Conservation (phyloP, 1,140 invertebrate genomes). For the Calephelis virginiensis region DNA sequence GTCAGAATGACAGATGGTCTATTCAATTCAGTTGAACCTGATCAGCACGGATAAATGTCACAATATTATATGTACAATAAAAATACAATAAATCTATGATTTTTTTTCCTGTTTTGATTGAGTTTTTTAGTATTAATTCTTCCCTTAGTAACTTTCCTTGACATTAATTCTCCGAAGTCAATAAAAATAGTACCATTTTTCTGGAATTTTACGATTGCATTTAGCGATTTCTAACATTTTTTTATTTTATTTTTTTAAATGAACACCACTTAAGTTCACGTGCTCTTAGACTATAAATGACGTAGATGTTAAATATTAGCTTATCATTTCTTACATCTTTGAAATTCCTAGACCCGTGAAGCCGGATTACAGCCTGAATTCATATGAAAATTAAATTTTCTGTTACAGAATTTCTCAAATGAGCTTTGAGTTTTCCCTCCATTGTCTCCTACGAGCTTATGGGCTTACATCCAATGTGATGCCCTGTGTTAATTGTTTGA, state of each 20-base stretch:
- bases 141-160: too few species aligned
- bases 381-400: slow-evolving; percentile 74
- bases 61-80: too few species aligned
- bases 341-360: slow-evolving; percentile 49
- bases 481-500: slow-evolving; percentile 71
- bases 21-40: too few species aligned
- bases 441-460: slow-evolving; percentile 66
- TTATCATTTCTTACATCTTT: slow-evolving; percentile 57
- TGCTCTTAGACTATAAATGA: slow-evolving; percentile 38
- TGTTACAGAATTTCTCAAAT: slow-evolving; percentile 65
- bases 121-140: too few species aligned
- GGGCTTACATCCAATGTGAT: slow-evolving; percentile 66
- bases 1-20: too few species aligned
- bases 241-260: neutral
- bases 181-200: too few species aligned
- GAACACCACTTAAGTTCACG: neutral
- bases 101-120: too few species aligned
- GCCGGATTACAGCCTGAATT: slow-evolving; percentile 62
- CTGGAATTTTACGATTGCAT: too few species aligned
- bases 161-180: too few species aligned
- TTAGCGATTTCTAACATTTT: too few species aligned
- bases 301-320: slow-evolving; percentile 50
- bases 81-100: too few species aligned
- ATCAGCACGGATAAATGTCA: too few species aligned
- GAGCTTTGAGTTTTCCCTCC: slow-evolving; percentile 56